These are phyloP conservation scores for Lacerta agilis DNA, from an alignment of 2,797 vertebrate species.

Conservation along the genomic window DNA sequence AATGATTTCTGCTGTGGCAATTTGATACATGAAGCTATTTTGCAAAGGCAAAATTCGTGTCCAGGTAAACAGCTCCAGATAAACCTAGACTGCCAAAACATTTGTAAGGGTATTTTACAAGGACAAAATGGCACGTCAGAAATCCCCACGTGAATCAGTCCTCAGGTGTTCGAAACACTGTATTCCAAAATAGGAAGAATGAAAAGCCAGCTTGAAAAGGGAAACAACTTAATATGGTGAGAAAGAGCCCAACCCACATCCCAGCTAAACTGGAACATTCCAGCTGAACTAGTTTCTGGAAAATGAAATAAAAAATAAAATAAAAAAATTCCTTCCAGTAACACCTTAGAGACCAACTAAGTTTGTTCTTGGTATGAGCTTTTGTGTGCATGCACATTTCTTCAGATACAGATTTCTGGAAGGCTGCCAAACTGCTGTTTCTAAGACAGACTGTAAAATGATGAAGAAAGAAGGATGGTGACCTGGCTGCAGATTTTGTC, in stretches of 20 bases:
- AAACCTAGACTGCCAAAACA: background rate
- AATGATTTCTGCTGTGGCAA: background rate
- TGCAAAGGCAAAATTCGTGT: background rate
- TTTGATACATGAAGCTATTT: background rate
- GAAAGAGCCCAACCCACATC: background rate
- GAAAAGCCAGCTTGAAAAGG: conserved; percentile 4
- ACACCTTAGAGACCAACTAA: too few species aligned
- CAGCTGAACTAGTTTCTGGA: conserved; percentile 1
- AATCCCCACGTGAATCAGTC: background rate
- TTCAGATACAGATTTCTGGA: background rate
- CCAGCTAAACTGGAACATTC: conserved; percentile 11
- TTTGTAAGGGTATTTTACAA: background rate
- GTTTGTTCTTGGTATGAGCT: too few species aligned
- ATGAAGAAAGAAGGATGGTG: conserved; percentile 42
- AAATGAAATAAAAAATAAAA: too few species aligned
- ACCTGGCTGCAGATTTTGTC: conserved; percentile 85
- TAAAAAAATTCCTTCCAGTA: too few species aligned
- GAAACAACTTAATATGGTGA: conserved; percentile 24
- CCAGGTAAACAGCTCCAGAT: background rate
- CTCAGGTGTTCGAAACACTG: conserved; percentile 19
- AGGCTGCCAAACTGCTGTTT: conserved; percentile 9
- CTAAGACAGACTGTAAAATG: background rate
- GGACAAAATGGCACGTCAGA: background rate
- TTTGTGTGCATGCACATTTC: too few species aligned
- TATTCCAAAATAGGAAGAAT: conserved; percentile 17